A percentile compares a stretch with the other conserved stretches of the same genome.
These are phyloP conservation scores for Heterochromis multidens DNA, from an alignment of 2,113 vertebrate species.

Conservation along the genomic window DNA sequence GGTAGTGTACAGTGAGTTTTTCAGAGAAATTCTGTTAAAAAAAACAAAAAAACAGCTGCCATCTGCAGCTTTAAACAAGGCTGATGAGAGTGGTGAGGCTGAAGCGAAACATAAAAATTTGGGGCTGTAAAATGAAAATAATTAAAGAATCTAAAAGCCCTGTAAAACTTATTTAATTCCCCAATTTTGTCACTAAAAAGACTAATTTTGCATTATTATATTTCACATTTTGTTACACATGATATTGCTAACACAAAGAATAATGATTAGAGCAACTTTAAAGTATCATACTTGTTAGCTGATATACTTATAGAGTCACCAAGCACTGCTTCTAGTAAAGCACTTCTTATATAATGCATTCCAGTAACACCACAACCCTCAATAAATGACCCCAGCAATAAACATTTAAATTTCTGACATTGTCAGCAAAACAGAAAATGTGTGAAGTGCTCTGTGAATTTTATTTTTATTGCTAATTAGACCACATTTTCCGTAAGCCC, in stretches of 20 bases:
- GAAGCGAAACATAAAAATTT: not conserved
- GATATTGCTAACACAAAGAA: not conserved
- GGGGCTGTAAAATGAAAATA: not conserved
- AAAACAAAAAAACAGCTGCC: not conserved
- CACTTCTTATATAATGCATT: too few species aligned
- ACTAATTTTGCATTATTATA: too few species aligned
- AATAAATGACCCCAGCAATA: not conserved
- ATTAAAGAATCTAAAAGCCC: not conserved
- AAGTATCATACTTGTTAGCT: not conserved
- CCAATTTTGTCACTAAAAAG: too few species aligned
- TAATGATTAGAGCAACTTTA: not conserved
- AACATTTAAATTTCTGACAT: not conserved
- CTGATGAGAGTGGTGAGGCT: not conserved
- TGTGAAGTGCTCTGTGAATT: not conserved
- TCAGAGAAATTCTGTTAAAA: not conserved
- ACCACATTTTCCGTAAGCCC: not conserved
- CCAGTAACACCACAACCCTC: too few species aligned
- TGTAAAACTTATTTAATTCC: too few species aligned
- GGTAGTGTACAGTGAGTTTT: not conserved
- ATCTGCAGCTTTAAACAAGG: not conserved
- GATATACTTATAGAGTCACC: not conserved
- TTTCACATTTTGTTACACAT: not conserved
- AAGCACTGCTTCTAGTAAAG: too few species aligned
- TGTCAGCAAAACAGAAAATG: not conserved
- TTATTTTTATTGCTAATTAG: not conserved